Base-by-base conservation (phyloP, 30 jellyfish, hydroid and myxozoan genomes). In the Aurelia coerulea region DNA sequence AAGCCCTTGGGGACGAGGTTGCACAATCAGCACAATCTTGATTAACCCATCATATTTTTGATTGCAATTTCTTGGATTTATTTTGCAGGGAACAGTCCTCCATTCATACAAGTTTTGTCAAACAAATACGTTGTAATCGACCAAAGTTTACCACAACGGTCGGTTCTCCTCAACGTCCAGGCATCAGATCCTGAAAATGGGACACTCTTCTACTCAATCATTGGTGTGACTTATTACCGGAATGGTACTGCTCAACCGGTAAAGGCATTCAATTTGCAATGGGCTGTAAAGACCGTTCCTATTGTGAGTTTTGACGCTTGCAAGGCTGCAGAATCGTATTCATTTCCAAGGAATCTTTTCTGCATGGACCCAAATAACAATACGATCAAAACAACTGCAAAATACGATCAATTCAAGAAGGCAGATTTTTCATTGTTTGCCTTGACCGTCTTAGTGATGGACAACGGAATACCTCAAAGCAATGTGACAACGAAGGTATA, bases 271-370 rank as follows among this genome's bases (percentile, higher is more conserved):
- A 37, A 84, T 53, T 1, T 29, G 29, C 14, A 81, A 1, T 84
- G 93, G 93, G 93, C 88, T 0, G 52, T 84, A 5, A 56, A 2
- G 3, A 62, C 31, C 46, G 52, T 13, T 19, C 87, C 93, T 0
- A 50, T 3, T 10, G 6, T 16, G 32, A 63, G 42, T 1, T 16
- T 31, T 4, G 37, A 51, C 68, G 74, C 74, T 19, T 84, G 93
- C 83, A 15, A 29, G 11, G 2, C 51, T 46, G 87, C 93, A 3
- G 93, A 73, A 32, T 16, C 83, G 18, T 74, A 73, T 39, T 82
- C 87, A 5, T 84, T 73, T 39, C 93, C 93, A 39, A 84, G 93
- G 69, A 84, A 84, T 84, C 77, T 84, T 13, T 84, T 84, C 34
- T 84, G 93, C 66, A 84, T 84, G 76, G 83, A 62, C 17, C 87